Evolutionary conservation across 2,113 vertebrate species (phyloP).

Genomic region (Alethe castanea): DNA sequence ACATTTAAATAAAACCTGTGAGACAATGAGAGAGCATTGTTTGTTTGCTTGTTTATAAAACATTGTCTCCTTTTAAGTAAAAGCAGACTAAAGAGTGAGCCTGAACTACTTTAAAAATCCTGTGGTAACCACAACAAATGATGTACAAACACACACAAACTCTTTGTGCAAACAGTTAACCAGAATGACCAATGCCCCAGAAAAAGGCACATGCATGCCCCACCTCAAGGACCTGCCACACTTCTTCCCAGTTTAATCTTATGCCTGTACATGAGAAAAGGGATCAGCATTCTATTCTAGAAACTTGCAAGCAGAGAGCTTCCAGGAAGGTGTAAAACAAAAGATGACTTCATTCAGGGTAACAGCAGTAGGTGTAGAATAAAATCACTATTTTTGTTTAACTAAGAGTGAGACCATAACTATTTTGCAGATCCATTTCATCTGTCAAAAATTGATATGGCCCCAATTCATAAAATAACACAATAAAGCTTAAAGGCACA

Average conservation of each 20-base stretch:
- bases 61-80: not conserved
- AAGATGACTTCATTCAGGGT: not conserved
- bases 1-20: not conserved
- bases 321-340: not conserved
- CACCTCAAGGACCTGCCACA: not conserved
- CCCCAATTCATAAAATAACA: conserved; percentile 18
- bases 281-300: not conserved
- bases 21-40: not conserved
- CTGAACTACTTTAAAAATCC: not conserved
- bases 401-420: not conserved
- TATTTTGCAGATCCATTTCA: conserved; percentile 8
- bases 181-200: not conserved
- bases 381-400: not conserved
- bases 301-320: not conserved
- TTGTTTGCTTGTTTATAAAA: not conserved
- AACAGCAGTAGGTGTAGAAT: not conserved
- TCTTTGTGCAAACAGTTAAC: not conserved
- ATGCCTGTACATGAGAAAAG: not conserved
- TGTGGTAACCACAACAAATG: not conserved
- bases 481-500: not conserved
- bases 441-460: not conserved
- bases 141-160: not conserved
- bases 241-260: not conserved
- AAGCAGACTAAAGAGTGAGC: not conserved
- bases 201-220: not conserved